A percentile compares a stretch with the other conserved stretches of the same genome.
phyloP scores from a whole-genome alignment of 1,140 invertebrate species.

The Zaprionus capensis region DNA sequence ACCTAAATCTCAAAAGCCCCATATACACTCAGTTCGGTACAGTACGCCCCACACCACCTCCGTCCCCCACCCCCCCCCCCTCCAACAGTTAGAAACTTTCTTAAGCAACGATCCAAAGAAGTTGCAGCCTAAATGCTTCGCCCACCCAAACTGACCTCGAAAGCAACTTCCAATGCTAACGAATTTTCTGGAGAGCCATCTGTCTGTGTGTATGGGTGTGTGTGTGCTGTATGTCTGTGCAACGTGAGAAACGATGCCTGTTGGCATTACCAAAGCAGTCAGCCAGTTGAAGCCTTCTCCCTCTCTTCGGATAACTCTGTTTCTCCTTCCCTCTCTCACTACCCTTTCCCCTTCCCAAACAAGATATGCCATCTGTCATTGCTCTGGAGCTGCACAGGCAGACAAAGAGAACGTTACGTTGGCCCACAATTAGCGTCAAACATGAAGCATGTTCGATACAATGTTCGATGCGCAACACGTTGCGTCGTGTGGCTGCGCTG shows the following conservation, averaged over 20 bases:
- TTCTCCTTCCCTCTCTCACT: not conserved
- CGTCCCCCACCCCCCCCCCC: too few species aligned
- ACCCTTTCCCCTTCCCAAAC: not conserved
- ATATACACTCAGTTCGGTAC: not conserved
- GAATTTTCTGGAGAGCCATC: constrained; percentile 2
- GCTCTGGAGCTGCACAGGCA: not conserved
- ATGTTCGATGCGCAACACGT: constrained; percentile 54
- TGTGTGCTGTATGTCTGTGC: constrained; percentile 37
- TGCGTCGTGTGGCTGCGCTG: constrained; percentile 45
- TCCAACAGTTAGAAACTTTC: constrained; percentile 39
- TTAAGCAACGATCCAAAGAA: constrained; percentile 10
- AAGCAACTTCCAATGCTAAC: constrained; percentile 28
- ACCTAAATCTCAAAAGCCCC: not conserved
- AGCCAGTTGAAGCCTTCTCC: constrained; percentile 8
- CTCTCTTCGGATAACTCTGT: not conserved
- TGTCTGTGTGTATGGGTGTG: not conserved
- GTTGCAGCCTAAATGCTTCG: constrained; percentile 17
- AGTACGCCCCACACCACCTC: not conserved
- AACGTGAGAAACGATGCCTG: constrained; percentile 66
- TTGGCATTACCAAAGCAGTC: constrained; percentile 60
- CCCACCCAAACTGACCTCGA: constrained; percentile 58
- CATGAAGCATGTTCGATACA: constrained; percentile 63
- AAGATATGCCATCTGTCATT: constrained; percentile 35
- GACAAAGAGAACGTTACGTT: constrained; percentile 40
- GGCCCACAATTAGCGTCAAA: constrained; percentile 25